Evolutionary conservation across 2,888 invertebrate genomes (phyloP).

Genomic region (Mythimna loreyi): DNA sequence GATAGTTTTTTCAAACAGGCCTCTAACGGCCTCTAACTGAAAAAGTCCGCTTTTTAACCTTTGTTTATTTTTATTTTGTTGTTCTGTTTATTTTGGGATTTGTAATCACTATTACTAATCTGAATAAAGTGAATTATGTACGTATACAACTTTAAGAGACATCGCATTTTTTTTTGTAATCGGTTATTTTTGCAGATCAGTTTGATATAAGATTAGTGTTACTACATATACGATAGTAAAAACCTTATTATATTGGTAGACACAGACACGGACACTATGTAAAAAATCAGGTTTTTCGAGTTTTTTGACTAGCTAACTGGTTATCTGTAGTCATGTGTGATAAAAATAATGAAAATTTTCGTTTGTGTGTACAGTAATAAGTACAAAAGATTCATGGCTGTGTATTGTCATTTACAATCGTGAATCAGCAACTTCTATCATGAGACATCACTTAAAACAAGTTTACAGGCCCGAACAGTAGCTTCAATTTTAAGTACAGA

Average conservation of each 20-base stretch:
- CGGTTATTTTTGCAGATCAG: too few species aligned
- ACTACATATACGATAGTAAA: background rate
- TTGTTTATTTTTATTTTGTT: too few species aligned
- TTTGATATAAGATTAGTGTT: background rate
- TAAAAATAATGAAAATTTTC: constrained; percentile 11
- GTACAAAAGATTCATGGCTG: background rate
- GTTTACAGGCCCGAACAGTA: constrained; percentile 2
- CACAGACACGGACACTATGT: background rate
- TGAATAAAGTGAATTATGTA: too few species aligned
- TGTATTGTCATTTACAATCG: background rate
- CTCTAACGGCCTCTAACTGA: too few species aligned
- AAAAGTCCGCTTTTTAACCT: too few species aligned
- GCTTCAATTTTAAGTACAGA: background rate
- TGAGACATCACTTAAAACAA: constrained; percentile 13
- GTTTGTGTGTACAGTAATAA: constrained; percentile 19
- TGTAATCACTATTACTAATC: too few species aligned
- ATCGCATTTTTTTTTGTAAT: too few species aligned
- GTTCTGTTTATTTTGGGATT: too few species aligned
- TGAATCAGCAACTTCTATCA: constrained; percentile 21
- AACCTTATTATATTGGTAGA: background rate
- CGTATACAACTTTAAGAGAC: too few species aligned
- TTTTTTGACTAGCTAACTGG: background rate
- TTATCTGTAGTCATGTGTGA: constrained; percentile 1
- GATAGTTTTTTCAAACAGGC: too few species aligned
- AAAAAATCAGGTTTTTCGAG: background rate